A percentile compares a stretch with the other conserved stretches of the same genome.
phyloP scores from a whole-genome alignment of 1,140 invertebrate genomes.

The Hycleus phaleratus region DNA sequence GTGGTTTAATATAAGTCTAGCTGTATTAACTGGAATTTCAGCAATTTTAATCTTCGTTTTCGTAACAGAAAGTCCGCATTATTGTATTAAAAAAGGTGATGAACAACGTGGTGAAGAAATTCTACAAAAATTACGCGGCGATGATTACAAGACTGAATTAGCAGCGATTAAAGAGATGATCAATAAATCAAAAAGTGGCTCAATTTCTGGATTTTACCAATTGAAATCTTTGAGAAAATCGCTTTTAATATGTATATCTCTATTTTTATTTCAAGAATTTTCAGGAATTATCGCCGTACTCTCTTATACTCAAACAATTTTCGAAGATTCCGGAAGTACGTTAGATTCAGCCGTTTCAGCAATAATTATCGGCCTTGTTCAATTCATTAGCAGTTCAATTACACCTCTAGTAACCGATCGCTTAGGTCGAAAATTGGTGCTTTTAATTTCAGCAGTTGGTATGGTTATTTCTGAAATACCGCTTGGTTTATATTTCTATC shows the following conservation, averaged over 20 bases:
- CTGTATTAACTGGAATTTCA: neutral
- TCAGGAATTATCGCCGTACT: constrained; percentile 74
- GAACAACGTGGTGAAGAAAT: neutral
- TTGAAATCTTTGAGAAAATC: constrained; percentile 22
- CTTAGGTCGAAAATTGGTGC: too few relatives aligned
- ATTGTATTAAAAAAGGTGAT: neutral
- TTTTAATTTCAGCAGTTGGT: too few relatives aligned
- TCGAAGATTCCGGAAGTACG: constrained; percentile 49
- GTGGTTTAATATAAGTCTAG: neutral
- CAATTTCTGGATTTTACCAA: too few relatives aligned
- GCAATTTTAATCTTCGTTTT: neutral
- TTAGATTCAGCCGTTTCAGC: constrained; percentile 49
- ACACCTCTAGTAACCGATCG: too few relatives aligned
- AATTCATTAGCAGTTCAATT: constrained; percentile 21
- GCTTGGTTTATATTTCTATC: too few relatives aligned
- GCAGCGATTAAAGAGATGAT: neutral
- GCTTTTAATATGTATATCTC: constrained; percentile 57
- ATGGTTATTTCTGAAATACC: too few relatives aligned
- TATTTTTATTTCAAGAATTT: constrained; percentile 66
- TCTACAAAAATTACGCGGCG: neutral
- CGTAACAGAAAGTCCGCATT: neutral
- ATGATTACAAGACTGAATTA: neutral
- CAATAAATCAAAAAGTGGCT: too few relatives aligned
- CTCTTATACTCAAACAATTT: constrained; percentile 70
- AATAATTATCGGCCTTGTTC: constrained; percentile 68